Evolutionary conservation across 1,140 invertebrate species (phyloP).

Genomic region (Drosophila malerkotliana): DNA sequence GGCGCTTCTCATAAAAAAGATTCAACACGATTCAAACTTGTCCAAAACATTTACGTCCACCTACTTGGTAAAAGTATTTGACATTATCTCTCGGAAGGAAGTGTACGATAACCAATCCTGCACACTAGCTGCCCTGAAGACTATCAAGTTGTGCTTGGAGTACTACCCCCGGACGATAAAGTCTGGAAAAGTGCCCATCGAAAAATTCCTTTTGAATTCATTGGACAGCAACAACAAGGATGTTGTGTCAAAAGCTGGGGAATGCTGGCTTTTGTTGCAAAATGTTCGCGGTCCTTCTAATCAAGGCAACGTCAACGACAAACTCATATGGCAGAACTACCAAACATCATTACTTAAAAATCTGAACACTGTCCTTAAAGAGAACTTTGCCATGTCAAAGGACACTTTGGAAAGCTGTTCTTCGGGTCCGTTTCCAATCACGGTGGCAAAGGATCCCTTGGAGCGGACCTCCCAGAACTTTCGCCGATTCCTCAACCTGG

Average conservation of each 20-base stretch:
- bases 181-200: not conserved
- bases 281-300: not conserved
- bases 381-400: not conserved
- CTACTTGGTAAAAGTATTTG: not conserved
- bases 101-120: not conserved
- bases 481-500: not conserved
- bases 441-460: not conserved
- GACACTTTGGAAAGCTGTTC: not conserved
- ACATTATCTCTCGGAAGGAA: not conserved
- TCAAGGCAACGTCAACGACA: not conserved
- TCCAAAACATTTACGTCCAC: not conserved
- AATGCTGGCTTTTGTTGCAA: not conserved
- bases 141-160: not conserved
- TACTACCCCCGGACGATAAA: not conserved
- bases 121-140: not conserved
- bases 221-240: not conserved
- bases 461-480: not conserved
- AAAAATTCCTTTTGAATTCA: not conserved
- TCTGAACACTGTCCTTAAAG: not conserved
- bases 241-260: not conserved
- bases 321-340: not conserved
- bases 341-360: not conserved
- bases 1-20: not conserved
- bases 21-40: not conserved
- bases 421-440: not conserved